These are phyloP conservation scores for Neodiprion fabricii DNA, from an alignment of 1,140 invertebrate genomes.

Conservation along the genomic window DNA sequence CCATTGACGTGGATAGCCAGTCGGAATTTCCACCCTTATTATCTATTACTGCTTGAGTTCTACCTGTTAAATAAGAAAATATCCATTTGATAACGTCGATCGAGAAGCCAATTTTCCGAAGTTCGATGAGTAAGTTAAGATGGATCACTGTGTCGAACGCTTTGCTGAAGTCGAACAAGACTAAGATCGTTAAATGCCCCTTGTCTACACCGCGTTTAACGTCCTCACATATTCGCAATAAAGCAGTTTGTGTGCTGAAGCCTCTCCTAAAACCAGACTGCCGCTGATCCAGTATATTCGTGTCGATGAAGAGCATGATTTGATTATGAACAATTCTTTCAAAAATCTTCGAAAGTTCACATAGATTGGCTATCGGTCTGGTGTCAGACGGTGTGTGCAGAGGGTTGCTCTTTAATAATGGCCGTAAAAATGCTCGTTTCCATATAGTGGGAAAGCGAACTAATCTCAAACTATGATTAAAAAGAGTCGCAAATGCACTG, in stretches of 20 bases:
- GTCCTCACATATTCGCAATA: background rate
- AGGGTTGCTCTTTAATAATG: background rate
- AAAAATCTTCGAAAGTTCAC: constrained; percentile 1
- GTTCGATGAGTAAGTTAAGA: background rate
- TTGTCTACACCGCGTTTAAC: background rate
- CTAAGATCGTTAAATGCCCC: background rate
- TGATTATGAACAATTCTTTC: background rate
- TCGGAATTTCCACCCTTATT: background rate
- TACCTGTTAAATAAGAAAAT: background rate
- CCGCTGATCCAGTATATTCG: background rate
- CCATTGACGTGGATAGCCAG: background rate
- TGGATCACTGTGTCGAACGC: background rate
- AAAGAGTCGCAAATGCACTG: background rate
- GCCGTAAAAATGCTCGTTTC: background rate
- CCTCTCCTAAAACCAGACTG: background rate
- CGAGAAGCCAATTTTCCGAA: background rate
- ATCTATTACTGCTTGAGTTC: no score
- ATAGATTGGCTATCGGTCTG: background rate
- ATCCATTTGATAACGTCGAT: background rate
- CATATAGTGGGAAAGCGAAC: background rate
- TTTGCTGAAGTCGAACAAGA: background rate
- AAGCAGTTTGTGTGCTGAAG: background rate
- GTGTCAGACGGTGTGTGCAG: constrained; percentile 2
- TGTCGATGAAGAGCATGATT: background rate
- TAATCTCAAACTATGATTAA: background rate